Conservation (phyloP, 2,797 vertebrate species). For the Gadopsis bispinosus region DNA sequence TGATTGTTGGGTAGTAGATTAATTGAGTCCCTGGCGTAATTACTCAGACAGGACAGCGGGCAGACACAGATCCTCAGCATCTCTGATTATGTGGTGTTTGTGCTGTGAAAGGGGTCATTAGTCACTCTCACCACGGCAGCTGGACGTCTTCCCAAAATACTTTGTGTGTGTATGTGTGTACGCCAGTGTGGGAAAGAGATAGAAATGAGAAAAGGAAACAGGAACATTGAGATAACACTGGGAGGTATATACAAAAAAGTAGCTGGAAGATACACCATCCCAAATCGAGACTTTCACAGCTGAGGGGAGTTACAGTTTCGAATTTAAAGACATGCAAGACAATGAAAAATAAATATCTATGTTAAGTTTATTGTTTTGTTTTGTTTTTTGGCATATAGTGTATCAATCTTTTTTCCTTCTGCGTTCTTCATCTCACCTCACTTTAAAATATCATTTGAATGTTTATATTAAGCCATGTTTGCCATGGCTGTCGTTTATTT, state of each 20-base stretch:
- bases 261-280: constrained; percentile 14
- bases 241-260: constrained; percentile 13
- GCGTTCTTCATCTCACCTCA: constrained; percentile 16
- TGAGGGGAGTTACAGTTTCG: background rate
- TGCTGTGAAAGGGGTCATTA: constrained; percentile 79
- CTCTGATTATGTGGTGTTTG: constrained; percentile 82
- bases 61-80: constrained; percentile 81
- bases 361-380: background rate
- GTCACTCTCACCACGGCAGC: constrained; percentile 78
- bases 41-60: constrained; percentile 79
- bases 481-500: constrained; percentile 58
- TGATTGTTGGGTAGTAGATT: constrained; percentile 81
- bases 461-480: constrained; percentile 46
- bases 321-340: constrained; percentile 5
- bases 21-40: constrained; percentile 81
- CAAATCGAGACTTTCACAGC: constrained; percentile 16
- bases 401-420: constrained; percentile 8
- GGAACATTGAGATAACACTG: constrained; percentile 22
- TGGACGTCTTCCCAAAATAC: constrained; percentile 78
- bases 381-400: background rate
- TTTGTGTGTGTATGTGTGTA: constrained; percentile 46
- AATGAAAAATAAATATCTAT: constrained; percentile 16
- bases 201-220: constrained; percentile 32
- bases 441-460: constrained; percentile 40
- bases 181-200: constrained; percentile 22